Percentiles rank a stretch among this genome's conserved stretches.
Conservation (phyloP, 1,140 invertebrate species). For the Hestina assimilis region DNA sequence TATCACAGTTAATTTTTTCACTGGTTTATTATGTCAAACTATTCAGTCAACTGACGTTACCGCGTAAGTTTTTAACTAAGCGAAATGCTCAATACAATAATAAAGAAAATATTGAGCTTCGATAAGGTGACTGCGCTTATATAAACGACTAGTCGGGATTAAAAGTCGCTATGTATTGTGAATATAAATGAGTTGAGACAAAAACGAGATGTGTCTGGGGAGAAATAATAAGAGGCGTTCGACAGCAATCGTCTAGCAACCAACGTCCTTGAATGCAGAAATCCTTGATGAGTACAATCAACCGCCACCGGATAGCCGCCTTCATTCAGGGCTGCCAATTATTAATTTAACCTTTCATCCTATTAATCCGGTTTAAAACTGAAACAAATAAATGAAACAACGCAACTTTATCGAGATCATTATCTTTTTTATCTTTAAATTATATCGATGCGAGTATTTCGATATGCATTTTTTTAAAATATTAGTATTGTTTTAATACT, state of each 20-base stretch:
- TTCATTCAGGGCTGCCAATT: conserved; percentile 66
- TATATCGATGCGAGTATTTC: no score
- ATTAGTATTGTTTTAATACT: background rate
- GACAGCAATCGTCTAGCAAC: conserved; percentile 65
- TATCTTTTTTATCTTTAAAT: no score
- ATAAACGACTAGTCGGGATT: conserved; percentile 70
- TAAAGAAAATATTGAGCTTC: conserved; percentile 4
- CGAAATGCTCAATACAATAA: no score
- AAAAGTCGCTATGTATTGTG: conserved; percentile 70
- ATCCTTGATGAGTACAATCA: conserved; percentile 78
- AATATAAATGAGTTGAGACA: conserved; percentile 73
- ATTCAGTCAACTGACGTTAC: no score
- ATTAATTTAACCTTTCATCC: conserved; percentile 30
- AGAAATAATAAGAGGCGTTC: conserved; percentile 73
- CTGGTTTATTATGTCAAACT: no score
- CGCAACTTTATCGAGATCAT: background rate
- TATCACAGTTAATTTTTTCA: no score
- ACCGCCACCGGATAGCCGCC: conserved; percentile 69
- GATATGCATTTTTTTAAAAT: background rate
- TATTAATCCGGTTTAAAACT: background rate
- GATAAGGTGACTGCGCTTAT: conserved; percentile 12
- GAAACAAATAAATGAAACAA: conserved; percentile 5
- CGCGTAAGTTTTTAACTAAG: no score
- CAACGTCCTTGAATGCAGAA: conserved; percentile 74
- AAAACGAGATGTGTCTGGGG: conserved; percentile 72